Base-by-base conservation (phyloP, 1,140 invertebrate genomes). In the Branchinecta lynchi region DNA sequence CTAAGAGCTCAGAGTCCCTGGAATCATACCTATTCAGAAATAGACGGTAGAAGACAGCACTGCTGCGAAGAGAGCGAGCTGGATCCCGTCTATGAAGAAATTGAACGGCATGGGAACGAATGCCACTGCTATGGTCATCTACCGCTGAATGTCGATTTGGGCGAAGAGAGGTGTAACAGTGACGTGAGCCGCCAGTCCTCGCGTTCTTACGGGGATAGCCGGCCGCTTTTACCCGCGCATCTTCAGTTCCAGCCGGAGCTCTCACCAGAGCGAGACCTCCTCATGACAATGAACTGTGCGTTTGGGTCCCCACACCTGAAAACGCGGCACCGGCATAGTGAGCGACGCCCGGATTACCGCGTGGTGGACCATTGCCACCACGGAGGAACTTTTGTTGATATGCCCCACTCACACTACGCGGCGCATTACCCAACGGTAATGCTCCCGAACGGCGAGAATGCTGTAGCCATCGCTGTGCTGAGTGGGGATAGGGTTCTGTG, bases 401-500 rank as follows among this genome's bases (percentile, higher is more conserved):
- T 46, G 17, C 66, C 72, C 44, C 51, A 60, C 17, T 60, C 72
- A 45, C 51, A 60, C 17, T 60, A 60, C 17, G 20, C 73, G 72
- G 66, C 73, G 71, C 67, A 43, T 44, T 21, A 43, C 8, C 45
- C 44, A 17, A 44, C 66, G 15, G 44, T 72, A 71, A 20, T 72
- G 69, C 70, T 73, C 69, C 71, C 75, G 12, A 73, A 69, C 44
- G 69, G 73, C 17, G 78, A 78, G 45, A 78, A 77, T 71, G 71
- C 75, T 79, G 80, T 82, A 80, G 82, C 87, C 75, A 87, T 89
- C 7, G 88, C 89, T 1, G 88, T 90, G 1, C 79, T 90, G 10
- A 87, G 89, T 76, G 88, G 88, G 2, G 87, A 90, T 74, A 89
- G 88, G 71, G 89, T 91, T 45, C 87, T 90, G 10, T 89, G 88